Conservation (phyloP, 2,113 vertebrate species). For the Campylomormyrus numenius region DNA sequence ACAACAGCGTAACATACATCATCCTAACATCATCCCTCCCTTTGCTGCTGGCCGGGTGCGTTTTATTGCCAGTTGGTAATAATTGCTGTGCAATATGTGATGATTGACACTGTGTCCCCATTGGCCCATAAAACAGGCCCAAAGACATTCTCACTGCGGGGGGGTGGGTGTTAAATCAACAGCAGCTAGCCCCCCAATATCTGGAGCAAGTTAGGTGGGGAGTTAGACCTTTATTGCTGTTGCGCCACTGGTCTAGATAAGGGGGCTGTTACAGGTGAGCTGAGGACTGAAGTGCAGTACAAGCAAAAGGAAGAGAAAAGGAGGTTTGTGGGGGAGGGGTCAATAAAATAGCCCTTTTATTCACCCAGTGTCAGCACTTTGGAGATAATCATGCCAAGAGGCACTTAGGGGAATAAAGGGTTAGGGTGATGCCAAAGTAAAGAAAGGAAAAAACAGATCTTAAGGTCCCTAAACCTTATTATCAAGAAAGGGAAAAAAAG, state of each 20-base stretch:
- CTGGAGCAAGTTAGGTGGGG: not conserved
- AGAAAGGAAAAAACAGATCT: not conserved
- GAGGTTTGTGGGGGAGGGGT: not conserved
- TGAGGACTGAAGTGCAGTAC: not conserved
- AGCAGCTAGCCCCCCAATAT: not conserved
- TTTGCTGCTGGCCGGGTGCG: not conserved
- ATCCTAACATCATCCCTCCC: not conserved
- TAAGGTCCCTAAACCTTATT: not conserved
- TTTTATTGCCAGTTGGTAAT: not conserved
- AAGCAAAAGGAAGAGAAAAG: not conserved
- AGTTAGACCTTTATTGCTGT: not conserved
- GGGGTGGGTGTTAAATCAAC: constrained; percentile 55
- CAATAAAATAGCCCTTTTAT: constrained; percentile 23
- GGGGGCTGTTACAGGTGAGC: not conserved
- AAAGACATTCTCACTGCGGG: constrained; percentile 41
- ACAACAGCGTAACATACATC: not conserved
- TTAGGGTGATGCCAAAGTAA: not conserved
- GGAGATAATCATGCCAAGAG: not conserved
- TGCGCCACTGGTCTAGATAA: not conserved
- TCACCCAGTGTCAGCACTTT: constrained; percentile 2
- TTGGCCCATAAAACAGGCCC: constrained; percentile 32
- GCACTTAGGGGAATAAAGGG: not conserved
- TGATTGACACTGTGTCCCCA: not conserved
- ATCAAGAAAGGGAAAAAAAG: not conserved
- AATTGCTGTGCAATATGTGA: not conserved